phyloP scores from a whole-genome alignment of 2,797 vertebrate species.

The Centropyge bicolor region DNA sequence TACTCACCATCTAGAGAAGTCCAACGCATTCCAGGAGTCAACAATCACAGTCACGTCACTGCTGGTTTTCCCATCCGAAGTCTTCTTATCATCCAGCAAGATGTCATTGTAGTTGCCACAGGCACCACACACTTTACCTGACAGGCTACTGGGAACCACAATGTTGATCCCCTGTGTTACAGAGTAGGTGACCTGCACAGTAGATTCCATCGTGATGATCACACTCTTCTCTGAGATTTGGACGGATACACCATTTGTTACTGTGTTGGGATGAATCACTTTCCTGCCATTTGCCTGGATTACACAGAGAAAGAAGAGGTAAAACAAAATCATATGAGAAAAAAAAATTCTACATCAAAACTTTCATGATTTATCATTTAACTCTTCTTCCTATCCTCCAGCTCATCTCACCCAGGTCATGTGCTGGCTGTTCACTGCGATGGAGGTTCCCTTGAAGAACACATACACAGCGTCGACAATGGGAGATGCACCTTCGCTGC shows the following conservation, averaged over 20 bases:
- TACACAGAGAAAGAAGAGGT: not conserved
- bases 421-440: slow-evolving; percentile 79
- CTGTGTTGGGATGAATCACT: slow-evolving; percentile 72
- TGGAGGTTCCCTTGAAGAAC: slow-evolving; percentile 72
- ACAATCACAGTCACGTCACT: slow-evolving; percentile 64
- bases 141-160: slow-evolving; percentile 61
- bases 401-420: slow-evolving; percentile 84
- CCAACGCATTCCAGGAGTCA: slow-evolving; percentile 81
- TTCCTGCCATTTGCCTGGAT: slow-evolving; percentile 84
- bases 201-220: slow-evolving; percentile 68
- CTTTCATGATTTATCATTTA: not conserved
- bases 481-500: slow-evolving; percentile 28
- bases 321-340: not conserved
- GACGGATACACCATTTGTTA: slow-evolving; percentile 59
- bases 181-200: slow-evolving; percentile 77
- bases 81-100: slow-evolving; percentile 75
- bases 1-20: slow-evolving; percentile 87
- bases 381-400: not conserved
- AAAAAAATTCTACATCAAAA: not conserved
- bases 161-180: slow-evolving; percentile 74
- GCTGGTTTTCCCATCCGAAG: slow-evolving; percentile 64
- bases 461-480: slow-evolving; percentile 68
- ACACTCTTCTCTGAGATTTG: slow-evolving; percentile 67
- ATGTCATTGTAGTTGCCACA: slow-evolving; percentile 87
- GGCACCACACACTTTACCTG: slow-evolving; percentile 79